Conservation (phyloP, 2,113 vertebrate genomes). For the Climacteris rufus region DNA sequence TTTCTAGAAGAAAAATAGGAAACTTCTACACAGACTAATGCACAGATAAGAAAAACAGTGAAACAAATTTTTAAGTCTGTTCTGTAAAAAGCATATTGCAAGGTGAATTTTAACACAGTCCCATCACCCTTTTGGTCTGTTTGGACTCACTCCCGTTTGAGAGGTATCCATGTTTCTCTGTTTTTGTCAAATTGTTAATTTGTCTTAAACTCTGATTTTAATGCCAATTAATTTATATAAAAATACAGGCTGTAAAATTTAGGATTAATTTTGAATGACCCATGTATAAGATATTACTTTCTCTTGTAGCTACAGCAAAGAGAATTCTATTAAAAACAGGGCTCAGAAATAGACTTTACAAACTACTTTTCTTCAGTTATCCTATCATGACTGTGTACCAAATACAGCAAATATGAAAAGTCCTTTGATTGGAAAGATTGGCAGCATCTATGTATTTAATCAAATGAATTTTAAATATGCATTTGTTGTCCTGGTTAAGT, state of each 20-base stretch:
- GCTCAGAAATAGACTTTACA: background rate
- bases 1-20: background rate
- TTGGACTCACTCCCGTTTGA: background rate
- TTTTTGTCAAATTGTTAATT: background rate
- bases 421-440: background rate
- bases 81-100: background rate
- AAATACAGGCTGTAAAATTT: background rate
- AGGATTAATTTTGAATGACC: background rate
- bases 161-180: background rate
- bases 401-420: background rate
- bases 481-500: slow-evolving; percentile 22
- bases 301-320: background rate
- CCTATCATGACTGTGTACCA: background rate
- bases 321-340: background rate
- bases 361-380: background rate
- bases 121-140: background rate
- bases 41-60: background rate
- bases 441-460: background rate
- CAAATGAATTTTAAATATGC: background rate
- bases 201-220: background rate
- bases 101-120: background rate
- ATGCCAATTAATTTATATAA: background rate
- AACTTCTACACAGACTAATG: background rate
- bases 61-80: background rate
- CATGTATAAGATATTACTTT: background rate